Percentiles rank a stretch among this genome's conserved stretches.
These are phyloP conservation scores for Pseudonaja textilis DNA, from an alignment of 2,113 vertebrate species.

Conservation along the genomic window DNA sequence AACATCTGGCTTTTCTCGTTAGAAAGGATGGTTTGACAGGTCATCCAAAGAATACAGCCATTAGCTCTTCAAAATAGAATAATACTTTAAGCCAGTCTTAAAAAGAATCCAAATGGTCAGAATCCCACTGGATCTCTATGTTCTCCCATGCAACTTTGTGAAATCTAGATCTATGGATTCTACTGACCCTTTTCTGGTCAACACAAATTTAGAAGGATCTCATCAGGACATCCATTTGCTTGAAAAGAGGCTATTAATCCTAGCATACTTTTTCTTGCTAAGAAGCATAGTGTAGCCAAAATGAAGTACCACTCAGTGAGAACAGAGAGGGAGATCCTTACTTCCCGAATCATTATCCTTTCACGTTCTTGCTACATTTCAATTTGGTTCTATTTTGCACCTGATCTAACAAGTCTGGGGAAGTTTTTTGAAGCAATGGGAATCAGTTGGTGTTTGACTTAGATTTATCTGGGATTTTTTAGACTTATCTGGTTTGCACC, in stretches of 20 bases:
- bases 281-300: neutral
- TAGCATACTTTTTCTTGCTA: neutral
- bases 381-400: neutral
- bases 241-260: neutral
- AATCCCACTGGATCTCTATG: neutral
- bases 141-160: neutral
- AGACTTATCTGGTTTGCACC: neutral
- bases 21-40: accelerated
- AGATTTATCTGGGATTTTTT: neutral
- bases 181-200: neutral
- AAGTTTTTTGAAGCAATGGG: neutral
- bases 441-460: neutral
- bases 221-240: neutral
- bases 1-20: accelerated
- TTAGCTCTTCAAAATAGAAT: neutral
- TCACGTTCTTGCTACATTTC: neutral
- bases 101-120: neutral
- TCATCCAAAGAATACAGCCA: too few relatives aligned
- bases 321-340: neutral
- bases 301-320: neutral
- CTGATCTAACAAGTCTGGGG: neutral
- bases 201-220: neutral
- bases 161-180: neutral
- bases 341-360: neutral
- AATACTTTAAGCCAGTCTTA: neutral